Percentiles rank a stretch among this genome's conserved stretches.
Evolutionary conservation across 2,113 vertebrate genomes (phyloP).

Genomic region (Cryptotis parvus): DNA sequence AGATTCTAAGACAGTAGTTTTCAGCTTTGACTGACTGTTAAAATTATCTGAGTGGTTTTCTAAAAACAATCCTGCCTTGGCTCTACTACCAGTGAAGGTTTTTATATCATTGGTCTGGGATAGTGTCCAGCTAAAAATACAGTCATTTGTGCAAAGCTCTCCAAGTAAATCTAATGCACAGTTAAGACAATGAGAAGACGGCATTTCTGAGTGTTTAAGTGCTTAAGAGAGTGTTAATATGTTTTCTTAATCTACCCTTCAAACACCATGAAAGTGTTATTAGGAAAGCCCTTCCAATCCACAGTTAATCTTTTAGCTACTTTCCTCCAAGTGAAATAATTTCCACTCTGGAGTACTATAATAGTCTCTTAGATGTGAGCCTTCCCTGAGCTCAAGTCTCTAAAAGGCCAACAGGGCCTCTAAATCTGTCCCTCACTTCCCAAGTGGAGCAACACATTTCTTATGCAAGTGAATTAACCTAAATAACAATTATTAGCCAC

Average conservation of each 20-base stretch:
- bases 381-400: neutral
- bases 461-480: conserved; percentile 55
- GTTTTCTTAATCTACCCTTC: neutral
- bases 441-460: conserved; percentile 23
- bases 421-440: neutral
- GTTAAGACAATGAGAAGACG: neutral
- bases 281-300: neutral
- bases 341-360: neutral
- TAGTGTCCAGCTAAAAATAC: neutral
- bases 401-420: neutral
- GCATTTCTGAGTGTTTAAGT: neutral
- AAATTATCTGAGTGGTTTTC: neutral
- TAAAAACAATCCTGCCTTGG: neutral
- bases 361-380: conserved; percentile 16
- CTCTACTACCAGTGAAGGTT: neutral
- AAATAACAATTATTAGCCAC: conserved; percentile 69
- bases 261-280: neutral
- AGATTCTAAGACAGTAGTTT: neutral
- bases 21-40: neutral
- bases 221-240: no score
- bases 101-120: neutral
- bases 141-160: neutral
- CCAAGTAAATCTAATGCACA: neutral
- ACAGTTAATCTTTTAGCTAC: conserved; percentile 17
- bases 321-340: neutral